Base-by-base conservation (phyloP, 1,140 invertebrate genomes). In the Sarcophaga peregrina region DNA sequence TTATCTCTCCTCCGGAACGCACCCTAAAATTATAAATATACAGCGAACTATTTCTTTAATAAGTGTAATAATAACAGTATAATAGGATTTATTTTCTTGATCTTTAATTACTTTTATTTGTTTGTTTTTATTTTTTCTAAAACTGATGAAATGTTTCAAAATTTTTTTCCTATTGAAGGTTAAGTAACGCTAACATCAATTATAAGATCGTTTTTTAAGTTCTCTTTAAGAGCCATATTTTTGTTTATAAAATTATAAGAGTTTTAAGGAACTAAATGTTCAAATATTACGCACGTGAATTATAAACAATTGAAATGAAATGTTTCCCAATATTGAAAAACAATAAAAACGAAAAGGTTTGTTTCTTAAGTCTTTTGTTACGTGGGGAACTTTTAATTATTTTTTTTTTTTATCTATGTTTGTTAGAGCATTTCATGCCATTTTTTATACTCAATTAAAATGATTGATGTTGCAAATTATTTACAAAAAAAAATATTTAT, bases 281-380 rank as follows among this genome's bases (percentile, higher is more conserved):
- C 6, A 58, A 58, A 15, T 37, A 37, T 8, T n/a, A 58, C 6
- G n/a, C 54, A 58, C 54, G 54, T 58, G 54, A 58, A n/a, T 58
- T 15, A 13, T n/a, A n/a, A 58, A 58, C n/a, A 58, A 13, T n/a
- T n/a, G n/a, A n/a, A 58, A 58, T n/a, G 0, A 58, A n/a, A 58
- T 13, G 7, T 58, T 37, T 37, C 25, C 25, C 17, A 72, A 72
- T 25, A 72, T 25, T 76, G 46, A 6, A 76, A 6, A 76, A 47
- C 46, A 76, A 48, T 37, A 37, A 37, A 37, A 37, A 37, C 25
- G 25, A 37, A 37, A 2, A 37, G 25, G 46, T 47, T 76, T 76
- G 74, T 76, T 15, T 76, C 74, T 76, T 76, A 47, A 76, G 7
- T 76, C 74, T 76, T 75, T 76, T 76, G 74, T 76, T 73, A 37